phyloP scores from a whole-genome alignment of 2,113 vertebrate genomes.

The Triplophysa tibetana region DNA sequence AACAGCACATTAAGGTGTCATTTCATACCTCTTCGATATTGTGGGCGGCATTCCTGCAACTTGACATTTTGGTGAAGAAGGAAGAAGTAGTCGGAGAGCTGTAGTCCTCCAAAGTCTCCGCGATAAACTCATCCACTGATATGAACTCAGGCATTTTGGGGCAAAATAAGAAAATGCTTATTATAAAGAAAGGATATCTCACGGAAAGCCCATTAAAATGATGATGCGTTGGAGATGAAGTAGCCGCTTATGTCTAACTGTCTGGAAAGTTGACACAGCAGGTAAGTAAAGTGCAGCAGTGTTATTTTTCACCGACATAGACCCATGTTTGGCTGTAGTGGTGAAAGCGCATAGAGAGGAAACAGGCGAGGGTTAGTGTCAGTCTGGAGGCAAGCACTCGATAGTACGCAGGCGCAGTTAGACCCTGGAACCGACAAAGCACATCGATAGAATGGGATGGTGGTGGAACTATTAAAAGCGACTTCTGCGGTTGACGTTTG shows the following conservation, averaged over 20 bases:
- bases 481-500: constrained; percentile 1
- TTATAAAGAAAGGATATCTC: neutral
- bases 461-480: neutral
- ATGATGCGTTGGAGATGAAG: neutral
- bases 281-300: constrained; percentile 12
- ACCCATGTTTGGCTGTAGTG: neutral
- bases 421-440: neutral
- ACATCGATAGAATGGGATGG: neutral
- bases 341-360: constrained; percentile 23
- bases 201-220: constrained; percentile 10
- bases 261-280: neutral
- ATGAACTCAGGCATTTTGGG: constrained; percentile 65
- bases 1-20: neutral
- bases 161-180: neutral
- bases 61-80: constrained; percentile 65
- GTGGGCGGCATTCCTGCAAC: constrained; percentile 64
- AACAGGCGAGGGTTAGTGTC: constrained; percentile 15
- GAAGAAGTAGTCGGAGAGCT: constrained; percentile 72
- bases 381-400: neutral
- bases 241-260: neutral
- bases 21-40: constrained; percentile 67
- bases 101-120: constrained; percentile 68
- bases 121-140: constrained; percentile 66
- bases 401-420: constrained; percentile 47
- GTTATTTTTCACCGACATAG: neutral